Evolutionary conservation across 2,797 vertebrate species (phyloP).

Genomic region (Streptopelia turtur): DNA sequence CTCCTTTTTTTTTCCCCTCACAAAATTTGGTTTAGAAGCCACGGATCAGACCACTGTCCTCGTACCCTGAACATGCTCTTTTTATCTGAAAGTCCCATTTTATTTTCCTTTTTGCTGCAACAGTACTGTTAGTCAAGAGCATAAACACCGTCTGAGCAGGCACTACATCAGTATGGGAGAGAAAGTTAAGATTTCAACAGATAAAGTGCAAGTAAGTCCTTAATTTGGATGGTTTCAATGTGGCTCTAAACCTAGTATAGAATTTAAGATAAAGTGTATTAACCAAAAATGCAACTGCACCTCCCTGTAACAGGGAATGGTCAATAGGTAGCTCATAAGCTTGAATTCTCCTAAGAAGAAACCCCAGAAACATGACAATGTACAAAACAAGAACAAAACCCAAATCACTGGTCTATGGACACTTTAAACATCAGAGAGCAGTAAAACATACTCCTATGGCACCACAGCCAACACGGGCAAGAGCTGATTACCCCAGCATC

Average conservation of each 20-base stretch:
- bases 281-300: not conserved
- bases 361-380: not conserved
- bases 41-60: not conserved
- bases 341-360: not conserved
- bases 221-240: not conserved
- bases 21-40: not conserved
- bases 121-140: not conserved
- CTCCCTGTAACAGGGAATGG: not conserved
- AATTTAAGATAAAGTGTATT: not conserved
- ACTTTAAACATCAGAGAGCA: not conserved
- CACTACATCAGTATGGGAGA: not conserved
- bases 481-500: not conserved
- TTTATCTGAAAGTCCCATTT: not conserved
- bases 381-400: not conserved
- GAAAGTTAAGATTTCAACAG: not conserved
- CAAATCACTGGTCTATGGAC: not conserved
- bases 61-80: not conserved
- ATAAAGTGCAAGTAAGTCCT: not conserved
- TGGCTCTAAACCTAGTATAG: not conserved
- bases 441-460: not conserved
- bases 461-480: not conserved
- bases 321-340: not conserved
- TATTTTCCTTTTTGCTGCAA: not conserved
- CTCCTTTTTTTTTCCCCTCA: rapidly evolving
- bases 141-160: not conserved